Conservation (phyloP, 2,797 vertebrate genomes). For the Myotis myotis region DNA sequence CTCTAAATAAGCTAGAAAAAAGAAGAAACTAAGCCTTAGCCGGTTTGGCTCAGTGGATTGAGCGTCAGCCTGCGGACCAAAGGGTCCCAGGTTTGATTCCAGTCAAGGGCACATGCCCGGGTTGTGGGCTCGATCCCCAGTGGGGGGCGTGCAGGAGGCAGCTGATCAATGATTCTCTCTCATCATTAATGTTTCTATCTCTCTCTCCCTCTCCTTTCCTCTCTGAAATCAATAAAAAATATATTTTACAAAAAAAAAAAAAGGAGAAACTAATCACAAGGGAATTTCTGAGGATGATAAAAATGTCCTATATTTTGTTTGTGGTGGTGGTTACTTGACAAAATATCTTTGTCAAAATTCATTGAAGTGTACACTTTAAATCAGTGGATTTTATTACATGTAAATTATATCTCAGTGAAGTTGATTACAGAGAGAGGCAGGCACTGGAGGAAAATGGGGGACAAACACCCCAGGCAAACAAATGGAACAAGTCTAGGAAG, state of each 20-base stretch:
- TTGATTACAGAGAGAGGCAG: not conserved
- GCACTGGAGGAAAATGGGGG: not conserved
- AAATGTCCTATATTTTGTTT: not conserved
- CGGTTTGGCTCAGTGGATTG: too few species aligned
- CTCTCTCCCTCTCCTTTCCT: too few species aligned
- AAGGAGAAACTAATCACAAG: not conserved
- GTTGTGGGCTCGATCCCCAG: too few species aligned
- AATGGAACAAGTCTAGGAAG: not conserved
- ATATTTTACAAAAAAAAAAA: too few species aligned
- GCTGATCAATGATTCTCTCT: too few species aligned
- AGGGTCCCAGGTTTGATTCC: too few species aligned
- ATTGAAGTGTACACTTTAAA: not conserved
- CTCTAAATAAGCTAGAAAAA: not conserved
- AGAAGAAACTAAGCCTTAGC: not conserved
- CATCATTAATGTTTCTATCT: too few species aligned
- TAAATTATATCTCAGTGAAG: slow-evolving; percentile 25
- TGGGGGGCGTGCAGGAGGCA: too few species aligned
- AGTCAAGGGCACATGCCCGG: too few species aligned
- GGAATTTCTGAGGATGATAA: not conserved
- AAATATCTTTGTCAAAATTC: not conserved
- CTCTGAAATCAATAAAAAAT: too few species aligned
- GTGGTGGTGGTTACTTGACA: not conserved
- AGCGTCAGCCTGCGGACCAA: too few species aligned
- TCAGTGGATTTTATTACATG: not conserved
- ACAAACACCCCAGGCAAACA: not conserved